These are phyloP conservation scores for Echinops telfairi DNA, from an alignment of 2,113 vertebrate species.

Conservation along the genomic window DNA sequence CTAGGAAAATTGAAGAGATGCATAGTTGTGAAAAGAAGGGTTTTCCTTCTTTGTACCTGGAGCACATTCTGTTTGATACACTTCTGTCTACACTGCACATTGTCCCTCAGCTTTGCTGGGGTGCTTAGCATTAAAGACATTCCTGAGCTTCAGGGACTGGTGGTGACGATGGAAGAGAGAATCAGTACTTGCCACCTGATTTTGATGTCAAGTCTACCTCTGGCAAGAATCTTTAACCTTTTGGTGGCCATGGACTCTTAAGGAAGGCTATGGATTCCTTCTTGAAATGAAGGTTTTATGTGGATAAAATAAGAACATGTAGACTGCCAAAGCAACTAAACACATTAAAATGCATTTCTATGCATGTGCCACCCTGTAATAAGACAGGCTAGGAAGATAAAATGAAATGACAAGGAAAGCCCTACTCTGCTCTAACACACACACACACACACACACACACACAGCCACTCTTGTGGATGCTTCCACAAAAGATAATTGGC, in stretches of 20 bases:
- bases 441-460: background rate
- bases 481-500: background rate
- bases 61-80: background rate
- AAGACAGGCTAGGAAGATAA: background rate
- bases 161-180: background rate
- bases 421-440: background rate
- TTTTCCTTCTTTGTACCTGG: background rate
- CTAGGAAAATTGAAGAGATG: background rate
- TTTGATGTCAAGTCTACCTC: background rate
- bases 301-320: background rate
- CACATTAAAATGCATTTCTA: background rate
- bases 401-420: background rate
- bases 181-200: background rate
- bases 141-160: background rate
- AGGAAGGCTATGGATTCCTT: background rate
- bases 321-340: background rate
- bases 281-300: constrained; percentile 37
- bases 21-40: background rate
- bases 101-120: background rate
- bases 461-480: background rate
- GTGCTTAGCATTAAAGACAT: background rate
- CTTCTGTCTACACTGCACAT: background rate
- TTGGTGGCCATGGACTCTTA: background rate
- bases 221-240: background rate
- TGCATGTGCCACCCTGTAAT: background rate